Base-by-base conservation (phyloP, 1,140 invertebrate genomes). In the Probaryconus sp. region DNA sequence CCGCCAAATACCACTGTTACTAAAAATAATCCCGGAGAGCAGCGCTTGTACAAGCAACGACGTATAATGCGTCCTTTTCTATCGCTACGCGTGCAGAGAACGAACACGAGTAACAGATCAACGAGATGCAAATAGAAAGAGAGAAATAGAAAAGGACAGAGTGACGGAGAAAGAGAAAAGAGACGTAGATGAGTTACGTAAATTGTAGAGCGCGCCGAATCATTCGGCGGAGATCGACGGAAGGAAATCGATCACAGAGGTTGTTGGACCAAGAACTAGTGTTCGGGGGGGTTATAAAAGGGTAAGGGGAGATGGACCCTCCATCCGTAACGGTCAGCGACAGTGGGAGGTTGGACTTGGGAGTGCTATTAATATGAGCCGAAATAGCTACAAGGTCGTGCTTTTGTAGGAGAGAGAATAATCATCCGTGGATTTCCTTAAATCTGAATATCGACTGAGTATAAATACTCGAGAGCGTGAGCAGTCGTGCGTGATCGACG, bases 21-120 rank as follows among this genome's bases (percentile, higher is more conserved):
- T 85, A 85, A 85, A 85, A 86, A 85, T 85, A 85, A n/a, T n/a
- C n/a, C 37, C 82, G 78, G 53, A 55, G 35, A 79, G 81, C 78
- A 48, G 40, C 68, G 60, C 64, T 65, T 24, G 43, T 24, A 28
- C 63, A 51, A 68, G 63, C 63, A 69, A 77, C 69, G 68, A 76
- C 70, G 69, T n/a, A n/a, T n/a, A 77, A 74, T 72, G 65, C 74
- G 63, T 77, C 48, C 77, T 77, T 4, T 14, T 4, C 73, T 38
- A 21, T 53, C 56, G 63, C 63, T 50, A 72, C 50, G 31, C 24
- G 13, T 24, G 17, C 38, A 37, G 24, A 35, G 61, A 48, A 40
- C 43, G 26, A 38, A 24, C 42, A n/a, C n/a, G n/a, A n/a, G n/a
- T n/a, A n/a, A n/a, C n/a, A n/a, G n/a, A n/a, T n/a, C n/a, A n/a